Percentiles rank a stretch among this genome's conserved stretches.
Evolutionary conservation across 2,888 invertebrate species (phyloP).

Genomic region (Hyposoter dolosus): DNA sequence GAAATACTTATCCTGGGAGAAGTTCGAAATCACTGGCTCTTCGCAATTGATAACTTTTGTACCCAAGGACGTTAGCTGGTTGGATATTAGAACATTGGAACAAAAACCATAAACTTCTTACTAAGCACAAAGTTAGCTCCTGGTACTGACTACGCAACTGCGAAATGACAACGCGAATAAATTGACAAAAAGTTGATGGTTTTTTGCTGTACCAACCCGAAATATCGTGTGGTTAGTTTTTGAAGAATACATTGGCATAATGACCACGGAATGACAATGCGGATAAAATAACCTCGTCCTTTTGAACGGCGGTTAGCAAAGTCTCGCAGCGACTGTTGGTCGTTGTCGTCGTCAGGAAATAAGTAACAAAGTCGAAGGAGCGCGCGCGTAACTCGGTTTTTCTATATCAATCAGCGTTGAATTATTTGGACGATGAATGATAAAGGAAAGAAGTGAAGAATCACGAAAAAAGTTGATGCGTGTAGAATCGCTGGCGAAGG

Average conservation of each 20-base stretch:
- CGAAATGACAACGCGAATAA: too few relatives aligned
- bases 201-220: background rate
- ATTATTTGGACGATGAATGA: slow-evolving; percentile 46
- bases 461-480: slow-evolving; percentile 13
- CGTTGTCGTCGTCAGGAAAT: background rate
- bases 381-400: slow-evolving; percentile 16
- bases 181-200: background rate
- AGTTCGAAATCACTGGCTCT: background rate
- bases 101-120: too few relatives aligned
- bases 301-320: background rate
- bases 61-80: background rate
- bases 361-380: slow-evolving; percentile 34
- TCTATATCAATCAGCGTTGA: slow-evolving; percentile 54
- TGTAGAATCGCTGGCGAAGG: slow-evolving; percentile 32
- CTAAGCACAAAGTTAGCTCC: too few relatives aligned
- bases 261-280: slow-evolving; percentile 10
- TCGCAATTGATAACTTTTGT: background rate
- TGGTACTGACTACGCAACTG: too few relatives aligned
- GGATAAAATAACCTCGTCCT: background rate
- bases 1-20: background rate
- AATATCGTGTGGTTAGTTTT: background rate
- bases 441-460: slow-evolving; percentile 16
- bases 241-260: background rate
- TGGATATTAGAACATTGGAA: too few relatives aligned
- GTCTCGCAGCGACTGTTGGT: background rate